Percentiles rank a stretch among this genome's conserved stretches.
These are phyloP conservation scores for Lordiphosa andalusiaca DNA, from an alignment of 2,888 invertebrate genomes.

Conservation along the genomic window DNA sequence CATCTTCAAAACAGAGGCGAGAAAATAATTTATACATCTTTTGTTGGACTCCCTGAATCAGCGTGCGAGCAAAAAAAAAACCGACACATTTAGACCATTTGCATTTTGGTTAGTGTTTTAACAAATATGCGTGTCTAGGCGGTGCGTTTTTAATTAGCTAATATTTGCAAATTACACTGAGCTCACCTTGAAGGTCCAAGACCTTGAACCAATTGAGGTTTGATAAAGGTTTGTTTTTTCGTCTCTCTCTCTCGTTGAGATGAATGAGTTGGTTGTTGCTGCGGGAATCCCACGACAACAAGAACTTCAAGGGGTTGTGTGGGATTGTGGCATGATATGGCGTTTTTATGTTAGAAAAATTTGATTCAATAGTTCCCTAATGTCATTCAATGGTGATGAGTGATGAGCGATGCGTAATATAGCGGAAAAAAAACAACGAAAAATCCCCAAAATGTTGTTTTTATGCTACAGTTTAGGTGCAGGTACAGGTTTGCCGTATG, in stretches of 20 bases:
- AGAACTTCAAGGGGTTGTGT: too few species aligned
- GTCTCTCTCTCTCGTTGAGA: constrained; percentile 1
- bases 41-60: constrained; percentile 10
- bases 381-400: too few species aligned
- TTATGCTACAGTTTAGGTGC: too few species aligned
- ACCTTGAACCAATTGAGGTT: constrained; percentile 49
- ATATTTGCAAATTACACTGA: constrained; percentile 64
- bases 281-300: too few species aligned
- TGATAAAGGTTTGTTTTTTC: too few species aligned
- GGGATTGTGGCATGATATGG: too few species aligned
- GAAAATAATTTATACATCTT: constrained; percentile 57
- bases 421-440: too few species aligned
- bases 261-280: not conserved
- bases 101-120: constrained; percentile 22
- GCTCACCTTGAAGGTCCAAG: constrained; percentile 16
- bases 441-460: too few species aligned
- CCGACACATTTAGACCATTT: constrained; percentile 14
- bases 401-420: too few species aligned
- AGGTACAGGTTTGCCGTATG: too few species aligned
- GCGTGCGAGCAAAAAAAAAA: constrained; percentile 13
- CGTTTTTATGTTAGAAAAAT: too few species aligned
- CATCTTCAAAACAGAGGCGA: constrained; percentile 46
- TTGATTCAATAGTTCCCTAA: too few species aligned
- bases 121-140: constrained; percentile 29
- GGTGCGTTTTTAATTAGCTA: constrained; percentile 60